A percentile compares a stretch with the other conserved stretches of the same genome.
Evolutionary conservation across 2,113 vertebrate genomes (phyloP).

Genomic region (Vicugna pacos): DNA sequence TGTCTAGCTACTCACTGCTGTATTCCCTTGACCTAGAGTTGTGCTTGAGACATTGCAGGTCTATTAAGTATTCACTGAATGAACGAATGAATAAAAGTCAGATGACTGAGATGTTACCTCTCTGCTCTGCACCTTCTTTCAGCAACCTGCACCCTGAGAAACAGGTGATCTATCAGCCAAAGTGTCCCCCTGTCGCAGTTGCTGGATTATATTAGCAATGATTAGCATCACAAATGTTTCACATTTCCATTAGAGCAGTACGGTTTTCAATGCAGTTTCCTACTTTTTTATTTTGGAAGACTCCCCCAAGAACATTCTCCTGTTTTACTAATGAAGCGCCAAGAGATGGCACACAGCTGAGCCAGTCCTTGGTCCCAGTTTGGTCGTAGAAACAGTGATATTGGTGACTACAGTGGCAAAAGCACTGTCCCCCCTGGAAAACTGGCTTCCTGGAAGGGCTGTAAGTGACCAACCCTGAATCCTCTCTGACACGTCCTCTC

Average conservation of each 20-base stretch:
- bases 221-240: background rate
- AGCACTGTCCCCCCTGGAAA: background rate
- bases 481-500: background rate
- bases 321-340: background rate
- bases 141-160: background rate
- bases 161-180: background rate
- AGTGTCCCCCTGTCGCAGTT: background rate
- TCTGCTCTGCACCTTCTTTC: background rate
- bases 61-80: background rate
- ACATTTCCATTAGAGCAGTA: background rate
- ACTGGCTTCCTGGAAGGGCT: background rate
- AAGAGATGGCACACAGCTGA: background rate
- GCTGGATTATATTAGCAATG: background rate
- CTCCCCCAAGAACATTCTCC: background rate
- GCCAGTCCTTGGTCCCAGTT: background rate
- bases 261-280: background rate
- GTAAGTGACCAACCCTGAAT: background rate
- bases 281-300: constrained; percentile 63
- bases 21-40: background rate
- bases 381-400: background rate
- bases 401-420: background rate
- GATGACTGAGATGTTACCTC: background rate
- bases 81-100: background rate
- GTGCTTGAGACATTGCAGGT: background rate
- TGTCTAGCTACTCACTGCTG: background rate